Percentiles rank a stretch among this genome's conserved stretches.
phyloP scores from a whole-genome alignment of 2,113 vertebrate genomes.

The Dicrurus megarhynchus region DNA sequence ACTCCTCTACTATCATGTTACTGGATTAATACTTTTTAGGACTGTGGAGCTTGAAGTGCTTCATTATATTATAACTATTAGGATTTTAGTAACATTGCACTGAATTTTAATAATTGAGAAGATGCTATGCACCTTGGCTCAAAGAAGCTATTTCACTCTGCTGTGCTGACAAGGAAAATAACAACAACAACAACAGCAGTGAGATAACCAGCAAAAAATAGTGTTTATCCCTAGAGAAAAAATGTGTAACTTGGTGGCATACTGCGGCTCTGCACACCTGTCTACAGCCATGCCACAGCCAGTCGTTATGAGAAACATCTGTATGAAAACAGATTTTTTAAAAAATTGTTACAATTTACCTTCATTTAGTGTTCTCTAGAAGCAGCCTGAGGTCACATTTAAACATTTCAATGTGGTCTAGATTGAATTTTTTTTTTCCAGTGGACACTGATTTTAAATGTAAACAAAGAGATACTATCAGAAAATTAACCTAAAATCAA shows the following conservation, averaged over 20 bases:
- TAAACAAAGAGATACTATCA: neutral
- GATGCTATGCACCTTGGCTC: neutral
- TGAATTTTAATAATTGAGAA: conserved; percentile 1
- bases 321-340: conserved; percentile 37
- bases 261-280: neutral
- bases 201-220: neutral
- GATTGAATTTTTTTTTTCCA: neutral
- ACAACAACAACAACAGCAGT: neutral
- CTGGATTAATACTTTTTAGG: neutral
- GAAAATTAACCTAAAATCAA: conserved; percentile 27
- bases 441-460: neutral
- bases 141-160: neutral
- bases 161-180: neutral
- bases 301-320: conserved; percentile 32
- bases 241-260: neutral
- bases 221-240: neutral
- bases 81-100: neutral
- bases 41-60: neutral
- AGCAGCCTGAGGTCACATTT: neutral
- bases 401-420: neutral
- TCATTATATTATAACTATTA: neutral
- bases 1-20: neutral
- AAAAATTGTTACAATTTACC: conserved; percentile 1
- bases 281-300: neutral
- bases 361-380: neutral